Conservation (phyloP, 2,113 vertebrate species). For the Coturnix japonica region DNA sequence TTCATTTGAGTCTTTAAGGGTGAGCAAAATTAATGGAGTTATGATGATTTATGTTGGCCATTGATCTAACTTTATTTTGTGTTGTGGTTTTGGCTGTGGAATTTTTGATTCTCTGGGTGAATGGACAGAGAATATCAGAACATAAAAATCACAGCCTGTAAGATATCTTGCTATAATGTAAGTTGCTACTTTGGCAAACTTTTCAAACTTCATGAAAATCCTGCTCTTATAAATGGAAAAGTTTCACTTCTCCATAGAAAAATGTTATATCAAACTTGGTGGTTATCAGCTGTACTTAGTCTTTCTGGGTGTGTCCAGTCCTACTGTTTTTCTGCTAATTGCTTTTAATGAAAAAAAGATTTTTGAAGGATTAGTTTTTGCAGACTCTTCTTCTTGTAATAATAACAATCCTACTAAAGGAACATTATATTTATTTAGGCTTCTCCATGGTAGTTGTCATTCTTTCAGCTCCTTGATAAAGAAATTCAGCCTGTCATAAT, state of each 20-base stretch:
- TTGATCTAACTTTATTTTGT: background rate
- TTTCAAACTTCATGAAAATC: background rate
- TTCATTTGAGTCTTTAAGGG: background rate
- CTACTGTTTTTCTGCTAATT: background rate
- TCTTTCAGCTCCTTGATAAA: conserved; percentile 6
- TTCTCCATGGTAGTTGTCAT: background rate
- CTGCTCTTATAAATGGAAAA: background rate
- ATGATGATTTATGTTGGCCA: conserved; percentile 16
- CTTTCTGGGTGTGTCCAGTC: too few relatives aligned
- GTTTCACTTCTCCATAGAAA: background rate
- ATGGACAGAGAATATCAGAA: background rate
- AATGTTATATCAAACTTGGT: background rate
- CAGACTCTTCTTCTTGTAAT: background rate
- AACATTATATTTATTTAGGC: background rate
- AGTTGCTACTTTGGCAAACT: background rate
- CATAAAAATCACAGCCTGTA: background rate
- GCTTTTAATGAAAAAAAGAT: background rate
- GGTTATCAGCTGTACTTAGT: background rate
- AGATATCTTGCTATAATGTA: background rate
- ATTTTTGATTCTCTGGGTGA: background rate
- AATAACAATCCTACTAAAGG: background rate
- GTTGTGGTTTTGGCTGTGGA: background rate
- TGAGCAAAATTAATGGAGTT: background rate
- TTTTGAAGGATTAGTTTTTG: conserved; percentile 32
- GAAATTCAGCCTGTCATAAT: background rate